Base-by-base conservation (phyloP, 2,888 invertebrate genomes). In the Melinaea marsaeus region DNA sequence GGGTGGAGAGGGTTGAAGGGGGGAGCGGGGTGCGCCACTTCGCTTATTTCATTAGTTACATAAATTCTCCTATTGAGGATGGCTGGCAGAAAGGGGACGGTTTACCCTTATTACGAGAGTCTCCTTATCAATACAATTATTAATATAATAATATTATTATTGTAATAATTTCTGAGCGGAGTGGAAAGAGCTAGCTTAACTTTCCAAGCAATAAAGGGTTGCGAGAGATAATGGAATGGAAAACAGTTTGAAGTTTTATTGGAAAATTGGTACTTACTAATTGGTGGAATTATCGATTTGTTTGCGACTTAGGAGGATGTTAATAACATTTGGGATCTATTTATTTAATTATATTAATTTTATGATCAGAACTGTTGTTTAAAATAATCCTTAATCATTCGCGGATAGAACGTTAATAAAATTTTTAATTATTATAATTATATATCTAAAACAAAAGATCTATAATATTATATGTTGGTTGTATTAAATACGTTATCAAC, bases 71-170 rank as follows among this genome's bases (percentile, higher is more conserved):
- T 90, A 90, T 90, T 90, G 90, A 90, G 88, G 88, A 90, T 90
- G 88, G 87, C 86, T 89, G 89, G 83, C 86, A 87, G 88, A 89
- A 88, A 90, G 90, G 90, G 90, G 89, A 89, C 86, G 90, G 90
- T 89, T 90, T 89, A 89, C 90, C 90, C 90, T 90, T 90, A 90
- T 90, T 90, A 90, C 88, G 88, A 88, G 90, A 88, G 89, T 87
- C 90, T 90, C 90, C 90, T 90, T 90, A 90, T 90, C 90, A 90
- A 90, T 90, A 90, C 90, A 90, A 90, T 90, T 90, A 90, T 90
- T 90, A 90, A 90, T 90, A 89, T 90, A 90, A 90, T 90, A 90
- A 90, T 90, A 90, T 90, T 90, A 90, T 90, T 90, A 90, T 90
- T 90, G 89, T 89, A 89, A 90, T 90, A 90, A 90, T 90, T 90